Percentiles rank a stretch among this genome's conserved stretches.
phyloP scores from a whole-genome alignment of 2,113 vertebrate species.

The Thomomys bottae region DNA sequence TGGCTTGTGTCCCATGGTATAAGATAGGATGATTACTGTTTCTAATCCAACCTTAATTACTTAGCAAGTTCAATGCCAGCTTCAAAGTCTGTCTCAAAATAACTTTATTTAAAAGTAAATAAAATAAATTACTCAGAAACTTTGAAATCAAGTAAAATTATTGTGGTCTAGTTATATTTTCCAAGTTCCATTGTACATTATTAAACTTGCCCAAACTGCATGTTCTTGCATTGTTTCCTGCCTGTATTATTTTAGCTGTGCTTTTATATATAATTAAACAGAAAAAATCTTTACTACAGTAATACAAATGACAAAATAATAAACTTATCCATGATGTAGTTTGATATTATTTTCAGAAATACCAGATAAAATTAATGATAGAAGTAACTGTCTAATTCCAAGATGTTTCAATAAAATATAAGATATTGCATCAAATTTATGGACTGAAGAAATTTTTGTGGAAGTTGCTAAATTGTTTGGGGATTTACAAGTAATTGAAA shows the following conservation, averaged over 20 bases:
- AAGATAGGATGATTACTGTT: too few relatives aligned
- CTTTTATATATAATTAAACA: not conserved
- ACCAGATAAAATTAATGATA: not conserved
- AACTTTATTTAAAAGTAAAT: too few relatives aligned
- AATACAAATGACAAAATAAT: not conserved
- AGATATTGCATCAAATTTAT: not conserved
- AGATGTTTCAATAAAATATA: not conserved
- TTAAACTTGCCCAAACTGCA: not conserved
- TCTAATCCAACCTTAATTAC: too few relatives aligned
- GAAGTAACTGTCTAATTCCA: not conserved
- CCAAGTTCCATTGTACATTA: not conserved
- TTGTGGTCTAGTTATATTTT: not conserved
- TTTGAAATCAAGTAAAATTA: not conserved
- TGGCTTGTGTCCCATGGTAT: too few relatives aligned
- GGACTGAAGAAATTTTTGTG: not conserved
- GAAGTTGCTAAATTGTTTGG: constrained; percentile 40
- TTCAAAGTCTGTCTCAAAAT: too few relatives aligned
- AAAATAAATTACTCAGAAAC: not conserved
- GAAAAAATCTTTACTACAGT: not conserved
- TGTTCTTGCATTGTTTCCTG: not conserved
- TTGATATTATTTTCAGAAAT: not conserved
- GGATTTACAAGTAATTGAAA: not conserved
- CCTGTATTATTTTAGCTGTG: not conserved
- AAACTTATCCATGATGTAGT: not conserved
- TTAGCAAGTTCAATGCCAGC: too few relatives aligned